Evolutionary conservation across 2,797 vertebrate genomes (phyloP).

Genomic region (Sardinella longiceps): DNA sequence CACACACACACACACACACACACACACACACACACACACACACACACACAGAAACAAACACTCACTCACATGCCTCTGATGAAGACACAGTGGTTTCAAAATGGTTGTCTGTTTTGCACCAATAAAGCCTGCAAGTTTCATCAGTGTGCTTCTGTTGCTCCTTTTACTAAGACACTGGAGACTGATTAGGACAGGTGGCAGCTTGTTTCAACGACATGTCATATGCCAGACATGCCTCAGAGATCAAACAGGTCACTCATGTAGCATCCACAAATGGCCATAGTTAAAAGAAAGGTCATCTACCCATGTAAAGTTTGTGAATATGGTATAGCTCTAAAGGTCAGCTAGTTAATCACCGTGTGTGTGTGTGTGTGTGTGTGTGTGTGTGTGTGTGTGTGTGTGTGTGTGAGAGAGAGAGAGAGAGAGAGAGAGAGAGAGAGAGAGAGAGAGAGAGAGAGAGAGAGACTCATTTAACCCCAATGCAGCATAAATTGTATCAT

Average conservation of each 20-base stretch:
- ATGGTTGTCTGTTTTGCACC: no score
- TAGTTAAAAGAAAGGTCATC: conserved; percentile 1
- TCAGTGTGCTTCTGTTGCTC: no score
- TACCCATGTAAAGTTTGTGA: background rate
- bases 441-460: background rate
- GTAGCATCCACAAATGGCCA: background rate
- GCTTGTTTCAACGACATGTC: background rate
- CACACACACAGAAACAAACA: no score
- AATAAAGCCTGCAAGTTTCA: no score
- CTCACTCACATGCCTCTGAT: no score
- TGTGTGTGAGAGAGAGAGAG: background rate
- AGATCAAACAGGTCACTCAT: background rate
- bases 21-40: no score
- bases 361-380: background rate
- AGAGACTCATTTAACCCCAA: background rate
- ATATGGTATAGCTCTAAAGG: conserved; percentile 6
- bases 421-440: background rate
- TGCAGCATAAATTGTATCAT: background rate
- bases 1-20: no score
- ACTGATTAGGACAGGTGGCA: background rate
- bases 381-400: conserved; percentile 19
- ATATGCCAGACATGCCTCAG: background rate
- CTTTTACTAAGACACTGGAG: background rate
- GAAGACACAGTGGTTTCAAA: no score
- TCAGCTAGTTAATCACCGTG: background rate